A percentile compares a stretch with the other conserved stretches of the same genome.
phyloP scores from a whole-genome alignment of 2,113 vertebrate genomes.

The Microcebus ravelobensis region DNA sequence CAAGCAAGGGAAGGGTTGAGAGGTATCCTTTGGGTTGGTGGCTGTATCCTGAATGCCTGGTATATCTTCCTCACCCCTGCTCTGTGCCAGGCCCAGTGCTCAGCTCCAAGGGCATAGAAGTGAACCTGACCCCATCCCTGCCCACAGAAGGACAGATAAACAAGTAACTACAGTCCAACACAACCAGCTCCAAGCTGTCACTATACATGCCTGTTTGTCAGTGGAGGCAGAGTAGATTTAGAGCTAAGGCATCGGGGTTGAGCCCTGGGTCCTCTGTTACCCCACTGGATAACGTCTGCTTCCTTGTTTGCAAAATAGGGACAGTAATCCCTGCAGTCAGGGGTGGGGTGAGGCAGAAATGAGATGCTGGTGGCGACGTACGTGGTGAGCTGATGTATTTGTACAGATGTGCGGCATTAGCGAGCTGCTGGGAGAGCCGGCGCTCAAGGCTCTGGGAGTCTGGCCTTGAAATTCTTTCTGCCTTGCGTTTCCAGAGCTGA shows the following conservation, averaged over 20 bases:
- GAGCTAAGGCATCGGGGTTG: background rate
- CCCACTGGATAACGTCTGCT: background rate
- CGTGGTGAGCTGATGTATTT: background rate
- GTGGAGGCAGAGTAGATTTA: background rate
- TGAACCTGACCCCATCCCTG: accelerated
- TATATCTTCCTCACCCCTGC: background rate
- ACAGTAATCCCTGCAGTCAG: background rate
- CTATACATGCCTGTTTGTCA: background rate
- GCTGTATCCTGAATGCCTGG: background rate
- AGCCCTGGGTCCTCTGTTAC: background rate
- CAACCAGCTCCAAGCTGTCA: background rate
- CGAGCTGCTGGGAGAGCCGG: background rate
- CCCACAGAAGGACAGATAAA: background rate
- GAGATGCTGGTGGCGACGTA: background rate
- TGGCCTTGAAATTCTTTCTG: conserved; percentile 55
- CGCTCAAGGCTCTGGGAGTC: background rate
- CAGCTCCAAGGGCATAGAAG: background rate
- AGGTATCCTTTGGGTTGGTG: background rate
- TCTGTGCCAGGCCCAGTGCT: background rate
- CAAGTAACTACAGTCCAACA: background rate
- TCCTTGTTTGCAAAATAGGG: background rate
- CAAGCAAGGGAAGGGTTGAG: background rate
- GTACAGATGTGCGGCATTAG: background rate
- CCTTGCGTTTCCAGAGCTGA: conserved; percentile 42
- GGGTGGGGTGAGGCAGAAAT: background rate